Evolutionary conservation across 2,888 invertebrate species (phyloP).

Genomic region (Chrysolina americana): DNA sequence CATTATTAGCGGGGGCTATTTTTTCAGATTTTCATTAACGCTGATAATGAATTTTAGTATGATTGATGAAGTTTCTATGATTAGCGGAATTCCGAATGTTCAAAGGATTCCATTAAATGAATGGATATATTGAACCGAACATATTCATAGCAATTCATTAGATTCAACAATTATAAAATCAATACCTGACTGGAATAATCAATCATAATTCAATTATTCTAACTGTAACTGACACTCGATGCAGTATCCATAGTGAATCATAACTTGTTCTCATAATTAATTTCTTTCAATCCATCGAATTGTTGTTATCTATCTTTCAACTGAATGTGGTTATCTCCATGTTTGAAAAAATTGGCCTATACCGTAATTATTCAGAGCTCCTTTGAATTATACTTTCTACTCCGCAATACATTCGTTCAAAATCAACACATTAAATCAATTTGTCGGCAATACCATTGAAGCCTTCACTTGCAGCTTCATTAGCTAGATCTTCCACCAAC

Average conservation of each 20-base stretch:
- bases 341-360: not conserved
- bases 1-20: too few species aligned
- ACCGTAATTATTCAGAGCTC: not conserved
- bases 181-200: slow-evolving; percentile 3
- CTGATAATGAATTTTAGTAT: too few species aligned
- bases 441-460: not conserved
- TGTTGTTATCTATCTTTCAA: not conserved
- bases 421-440: slow-evolving; percentile 4
- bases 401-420: not conserved
- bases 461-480: slow-evolving; percentile 1
- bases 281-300: slow-evolving; percentile 5
- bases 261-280: slow-evolving; percentile 1
- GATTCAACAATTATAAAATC: slow-evolving; percentile 5
- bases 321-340: not conserved
- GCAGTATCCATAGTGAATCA: slow-evolving; percentile 11
- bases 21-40: too few species aligned
- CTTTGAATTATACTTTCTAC: not conserved
- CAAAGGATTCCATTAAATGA: not conserved
- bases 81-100: not conserved
- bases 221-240: slow-evolving; percentile 20
- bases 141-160: not conserved
- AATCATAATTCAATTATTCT: slow-evolving; percentile 20
- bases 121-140: not conserved
- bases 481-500: slow-evolving; percentile 3
- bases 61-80: too few species aligned